Conservation (phyloP, 2,888 invertebrate species). For the Linyphia triangularis region DNA sequence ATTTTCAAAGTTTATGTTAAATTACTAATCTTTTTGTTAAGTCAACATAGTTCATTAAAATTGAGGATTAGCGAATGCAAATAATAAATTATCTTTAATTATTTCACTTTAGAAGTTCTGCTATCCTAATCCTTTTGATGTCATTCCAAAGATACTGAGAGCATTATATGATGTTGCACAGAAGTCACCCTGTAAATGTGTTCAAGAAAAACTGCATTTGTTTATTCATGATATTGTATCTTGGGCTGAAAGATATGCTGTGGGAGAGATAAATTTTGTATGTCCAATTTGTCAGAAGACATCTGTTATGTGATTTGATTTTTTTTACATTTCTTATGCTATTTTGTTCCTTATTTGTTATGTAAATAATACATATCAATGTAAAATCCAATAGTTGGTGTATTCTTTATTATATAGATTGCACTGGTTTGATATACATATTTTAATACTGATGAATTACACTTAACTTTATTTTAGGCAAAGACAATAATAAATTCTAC, state of each 20-base stretch:
- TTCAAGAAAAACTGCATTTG: slow-evolving; percentile 27
- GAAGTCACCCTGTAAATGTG: not conserved
- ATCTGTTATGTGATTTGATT: not conserved
- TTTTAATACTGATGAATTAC: slow-evolving; percentile 25
- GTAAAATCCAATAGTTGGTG: not conserved
- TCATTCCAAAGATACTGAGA: slow-evolving; percentile 1
- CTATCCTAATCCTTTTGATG: slow-evolving; percentile 54
- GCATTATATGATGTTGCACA: not conserved
- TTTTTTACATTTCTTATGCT: not conserved
- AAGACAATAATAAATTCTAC: not conserved
- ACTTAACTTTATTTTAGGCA: not conserved
- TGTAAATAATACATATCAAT: not conserved
- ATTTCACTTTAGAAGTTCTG: not conserved
- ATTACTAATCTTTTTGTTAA: not conserved
- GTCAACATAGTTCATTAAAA: not conserved
- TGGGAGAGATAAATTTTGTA: not conserved
- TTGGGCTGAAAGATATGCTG: slow-evolving; percentile 12
- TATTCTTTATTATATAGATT: slow-evolving; percentile 6
- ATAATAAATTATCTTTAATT: not conserved
- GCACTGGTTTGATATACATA: not conserved
- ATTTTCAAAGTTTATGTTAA: not conserved
- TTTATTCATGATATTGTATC: slow-evolving; percentile 20
- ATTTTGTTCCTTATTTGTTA: not conserved
- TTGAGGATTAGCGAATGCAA: not conserved
- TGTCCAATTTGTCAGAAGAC: slow-evolving; percentile 16